Percentiles rank a stretch among this genome's conserved stretches.
Evolutionary conservation across 2,113 vertebrate genomes (phyloP).

Genomic region (Hydrochoerus hydrochaeris): DNA sequence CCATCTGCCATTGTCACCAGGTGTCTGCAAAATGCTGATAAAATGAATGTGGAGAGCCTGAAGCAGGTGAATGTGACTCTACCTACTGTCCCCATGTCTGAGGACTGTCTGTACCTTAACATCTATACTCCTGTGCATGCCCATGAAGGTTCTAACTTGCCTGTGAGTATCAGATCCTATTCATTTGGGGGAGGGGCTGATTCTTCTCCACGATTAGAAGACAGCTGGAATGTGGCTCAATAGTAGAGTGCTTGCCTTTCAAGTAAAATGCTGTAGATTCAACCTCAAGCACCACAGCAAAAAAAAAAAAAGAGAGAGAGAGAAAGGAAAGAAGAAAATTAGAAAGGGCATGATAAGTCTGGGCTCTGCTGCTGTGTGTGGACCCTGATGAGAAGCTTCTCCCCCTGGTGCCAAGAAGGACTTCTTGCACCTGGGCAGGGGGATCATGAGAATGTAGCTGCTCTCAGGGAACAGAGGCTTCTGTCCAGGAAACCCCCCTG

Average conservation of each 20-base stretch:
- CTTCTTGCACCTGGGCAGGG: background rate
- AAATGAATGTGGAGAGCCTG: fast-evolving
- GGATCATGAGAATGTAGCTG: background rate
- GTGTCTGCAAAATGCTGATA: background rate
- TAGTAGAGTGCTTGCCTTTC: background rate
- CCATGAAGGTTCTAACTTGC: slow-evolving; percentile 58
- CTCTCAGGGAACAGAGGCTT: background rate
- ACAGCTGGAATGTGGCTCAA: background rate
- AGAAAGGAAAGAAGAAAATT: background rate
- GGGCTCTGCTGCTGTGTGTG: background rate
- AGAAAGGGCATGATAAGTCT: background rate
- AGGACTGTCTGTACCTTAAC: slow-evolving; percentile 84
- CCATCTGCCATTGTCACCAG: background rate
- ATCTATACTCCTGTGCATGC: slow-evolving; percentile 26
- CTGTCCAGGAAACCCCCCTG: background rate
- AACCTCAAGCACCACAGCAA: background rate
- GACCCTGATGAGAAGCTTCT: background rate
- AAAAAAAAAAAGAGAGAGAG: background rate
- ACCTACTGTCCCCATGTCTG: slow-evolving; percentile 33
- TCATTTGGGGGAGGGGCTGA: too few species aligned
- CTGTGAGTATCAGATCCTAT: slow-evolving; percentile 70
- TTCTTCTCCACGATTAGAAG: background rate
- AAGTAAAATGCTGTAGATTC: background rate
- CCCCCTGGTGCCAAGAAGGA: background rate
- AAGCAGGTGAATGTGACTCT: background rate